phyloP scores from a whole-genome alignment of 2,797 vertebrate genomes.

The Petrocephalus schoutedeni region DNA sequence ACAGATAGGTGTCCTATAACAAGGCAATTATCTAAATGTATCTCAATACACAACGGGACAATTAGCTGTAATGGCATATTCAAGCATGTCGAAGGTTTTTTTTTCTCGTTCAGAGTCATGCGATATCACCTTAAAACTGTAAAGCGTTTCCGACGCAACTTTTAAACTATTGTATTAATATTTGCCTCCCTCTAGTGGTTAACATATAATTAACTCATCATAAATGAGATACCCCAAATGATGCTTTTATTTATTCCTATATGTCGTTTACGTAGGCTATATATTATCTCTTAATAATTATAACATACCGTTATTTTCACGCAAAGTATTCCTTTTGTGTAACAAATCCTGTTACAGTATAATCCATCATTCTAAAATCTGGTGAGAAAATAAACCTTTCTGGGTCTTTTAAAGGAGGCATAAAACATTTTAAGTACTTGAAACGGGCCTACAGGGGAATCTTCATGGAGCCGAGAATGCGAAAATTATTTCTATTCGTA shows the following conservation, averaged over 20 bases:
- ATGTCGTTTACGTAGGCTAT: too few species aligned
- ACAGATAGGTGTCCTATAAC: neutral
- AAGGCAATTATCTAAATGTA: neutral
- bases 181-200: constrained; percentile 36
- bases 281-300: neutral
- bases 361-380: neutral
- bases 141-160: neutral
- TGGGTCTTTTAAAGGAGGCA: neutral
- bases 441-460: neutral
- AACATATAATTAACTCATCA: neutral
- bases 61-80: neutral
- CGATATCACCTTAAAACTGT: neutral
- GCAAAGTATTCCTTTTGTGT: neutral
- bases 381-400: neutral
- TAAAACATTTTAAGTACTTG: neutral
- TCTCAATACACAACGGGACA: neutral
- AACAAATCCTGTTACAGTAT: neutral
- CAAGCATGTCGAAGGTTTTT: neutral
- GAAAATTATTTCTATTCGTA: neutral
- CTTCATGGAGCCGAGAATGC: neutral
- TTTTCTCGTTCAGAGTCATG: neutral
- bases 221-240: neutral
- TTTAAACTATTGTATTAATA: constrained; percentile 6
- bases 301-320: neutral
- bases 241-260: too few species aligned